Evolutionary conservation across 2,888 invertebrate genomes (phyloP).

Genomic region (Drosophila cognata): DNA sequence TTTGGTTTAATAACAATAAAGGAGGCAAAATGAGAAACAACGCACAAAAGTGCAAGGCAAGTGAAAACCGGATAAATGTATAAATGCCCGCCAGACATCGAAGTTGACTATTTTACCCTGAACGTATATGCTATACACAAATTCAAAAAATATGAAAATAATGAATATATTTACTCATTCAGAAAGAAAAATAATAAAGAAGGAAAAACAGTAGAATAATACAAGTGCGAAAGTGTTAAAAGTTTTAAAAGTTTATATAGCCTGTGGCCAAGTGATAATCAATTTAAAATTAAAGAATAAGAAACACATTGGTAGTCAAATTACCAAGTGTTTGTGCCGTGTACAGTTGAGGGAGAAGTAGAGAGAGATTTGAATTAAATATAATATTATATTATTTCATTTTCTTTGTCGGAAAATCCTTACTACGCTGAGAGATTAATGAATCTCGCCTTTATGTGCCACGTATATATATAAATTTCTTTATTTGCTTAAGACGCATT

Average conservation of each 20-base stretch:
- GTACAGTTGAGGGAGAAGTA: background rate
- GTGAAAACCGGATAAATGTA: constrained; percentile 48
- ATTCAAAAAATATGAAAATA: constrained; percentile 39
- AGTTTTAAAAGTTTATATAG: constrained; percentile 1
- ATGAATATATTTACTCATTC: constrained; percentile 46
- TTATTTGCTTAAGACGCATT: background rate
- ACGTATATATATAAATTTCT: background rate
- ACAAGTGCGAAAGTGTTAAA: background rate
- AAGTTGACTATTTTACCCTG: constrained; percentile 32
- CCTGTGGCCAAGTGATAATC: background rate
- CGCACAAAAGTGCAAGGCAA: constrained; percentile 55
- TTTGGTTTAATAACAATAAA: constrained; percentile 68
- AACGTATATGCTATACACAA: constrained; percentile 27
- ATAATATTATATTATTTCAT: background rate
- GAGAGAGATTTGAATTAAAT: background rate
- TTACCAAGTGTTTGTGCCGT: background rate
- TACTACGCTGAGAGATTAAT: background rate
- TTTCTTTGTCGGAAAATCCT: background rate
- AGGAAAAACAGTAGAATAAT: constrained; percentile 1
- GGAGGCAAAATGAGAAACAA: constrained; percentile 22
- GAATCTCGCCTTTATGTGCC: background rate
- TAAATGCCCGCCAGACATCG: constrained; percentile 47
- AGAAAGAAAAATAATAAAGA: constrained; percentile 44
- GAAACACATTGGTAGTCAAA: background rate
- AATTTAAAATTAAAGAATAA: background rate